Conservation (phyloP, 2,888 invertebrate genomes). For the Blera fallax region DNA sequence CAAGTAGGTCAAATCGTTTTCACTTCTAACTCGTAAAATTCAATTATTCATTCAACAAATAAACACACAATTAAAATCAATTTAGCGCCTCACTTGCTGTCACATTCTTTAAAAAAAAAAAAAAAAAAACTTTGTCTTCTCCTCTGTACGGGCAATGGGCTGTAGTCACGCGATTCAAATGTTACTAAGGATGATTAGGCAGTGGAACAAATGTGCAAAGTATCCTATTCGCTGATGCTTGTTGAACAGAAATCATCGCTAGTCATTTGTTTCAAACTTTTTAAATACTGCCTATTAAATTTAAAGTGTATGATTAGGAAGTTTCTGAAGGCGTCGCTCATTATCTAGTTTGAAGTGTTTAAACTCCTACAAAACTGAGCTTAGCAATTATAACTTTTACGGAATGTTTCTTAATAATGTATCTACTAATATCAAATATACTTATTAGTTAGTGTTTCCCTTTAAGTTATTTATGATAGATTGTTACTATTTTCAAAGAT, state of each 20-base stretch:
- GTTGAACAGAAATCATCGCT: constrained; percentile 46
- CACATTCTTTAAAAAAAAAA: constrained; percentile 66
- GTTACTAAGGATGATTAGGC: constrained; percentile 48
- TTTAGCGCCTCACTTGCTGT: constrained; percentile 69
- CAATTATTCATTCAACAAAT: constrained; percentile 71
- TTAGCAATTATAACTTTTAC: no score
- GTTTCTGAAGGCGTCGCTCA: neutral
- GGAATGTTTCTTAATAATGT: no score
- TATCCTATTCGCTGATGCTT: constrained; percentile 24
- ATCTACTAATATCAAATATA: no score
- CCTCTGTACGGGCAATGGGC: constrained; percentile 21
- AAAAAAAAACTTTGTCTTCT: constrained; percentile 55
- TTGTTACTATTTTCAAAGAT: neutral
- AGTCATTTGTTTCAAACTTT: constrained; percentile 4
- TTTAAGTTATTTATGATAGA: no score
- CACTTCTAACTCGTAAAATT: constrained; percentile 68
- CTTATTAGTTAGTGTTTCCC: no score
- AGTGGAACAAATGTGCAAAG: constrained; percentile 2
- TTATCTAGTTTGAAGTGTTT: neutral
- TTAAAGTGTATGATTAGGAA: neutral
- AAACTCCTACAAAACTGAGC: neutral
- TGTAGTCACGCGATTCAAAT: constrained; percentile 66
- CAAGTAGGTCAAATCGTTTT: constrained; percentile 67
- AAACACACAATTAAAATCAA: constrained; percentile 72
- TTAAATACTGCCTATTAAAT: neutral